phyloP scores from a whole-genome alignment of 2,888 invertebrate genomes.

The Cephus pulcher region DNA sequence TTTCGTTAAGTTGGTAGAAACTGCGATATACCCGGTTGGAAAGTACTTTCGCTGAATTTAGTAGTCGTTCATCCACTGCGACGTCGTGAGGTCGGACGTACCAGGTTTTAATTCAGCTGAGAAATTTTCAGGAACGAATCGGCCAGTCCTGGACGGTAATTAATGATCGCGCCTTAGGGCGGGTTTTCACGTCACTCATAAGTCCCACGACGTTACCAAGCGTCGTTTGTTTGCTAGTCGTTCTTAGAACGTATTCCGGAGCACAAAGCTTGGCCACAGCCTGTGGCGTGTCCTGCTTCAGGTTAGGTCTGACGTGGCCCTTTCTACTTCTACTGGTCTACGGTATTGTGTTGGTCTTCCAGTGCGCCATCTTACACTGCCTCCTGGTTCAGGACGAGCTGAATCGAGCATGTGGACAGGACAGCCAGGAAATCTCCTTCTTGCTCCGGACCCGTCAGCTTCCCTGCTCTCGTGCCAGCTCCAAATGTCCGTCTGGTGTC shows the following conservation, averaged over 20 bases:
- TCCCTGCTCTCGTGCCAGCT: slow-evolving; percentile 40
- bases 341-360: slow-evolving; percentile 52
- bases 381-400: slow-evolving; percentile 35
- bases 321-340: slow-evolving; percentile 39
- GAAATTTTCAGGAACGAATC: background rate
- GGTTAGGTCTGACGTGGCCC: slow-evolving; percentile 50
- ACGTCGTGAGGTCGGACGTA: background rate
- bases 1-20: slow-evolving; percentile 2
- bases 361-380: slow-evolving; percentile 39
- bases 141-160: background rate
- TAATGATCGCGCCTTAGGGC: slow-evolving; percentile 1
- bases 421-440: slow-evolving; percentile 55
- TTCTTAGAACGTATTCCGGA: slow-evolving; percentile 44
- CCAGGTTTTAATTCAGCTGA: background rate
- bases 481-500: slow-evolving; percentile 42
- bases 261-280: slow-evolving; percentile 24
- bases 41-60: background rate
- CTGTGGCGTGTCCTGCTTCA: slow-evolving; percentile 23
- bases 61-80: background rate
- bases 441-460: slow-evolving; percentile 45
- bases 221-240: slow-evolving; percentile 48
- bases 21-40: background rate
- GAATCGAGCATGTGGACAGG: slow-evolving; percentile 51
- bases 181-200: background rate
- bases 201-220: slow-evolving; percentile 9